phyloP scores from a whole-genome alignment of 2,888 invertebrate genomes.

The Philonicus albiceps region DNA sequence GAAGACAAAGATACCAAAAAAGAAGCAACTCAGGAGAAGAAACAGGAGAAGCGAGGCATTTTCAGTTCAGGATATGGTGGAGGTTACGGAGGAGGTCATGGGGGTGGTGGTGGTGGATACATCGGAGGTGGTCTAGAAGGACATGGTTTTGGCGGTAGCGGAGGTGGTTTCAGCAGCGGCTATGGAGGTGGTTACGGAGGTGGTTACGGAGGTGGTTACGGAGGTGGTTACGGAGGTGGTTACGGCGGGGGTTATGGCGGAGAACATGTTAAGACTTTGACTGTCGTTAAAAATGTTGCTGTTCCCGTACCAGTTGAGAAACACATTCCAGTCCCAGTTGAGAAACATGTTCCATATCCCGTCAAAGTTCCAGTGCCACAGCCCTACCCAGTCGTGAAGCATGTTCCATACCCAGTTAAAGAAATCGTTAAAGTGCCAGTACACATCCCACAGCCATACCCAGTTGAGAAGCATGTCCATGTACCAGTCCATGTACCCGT shows the following conservation, averaged over 20 bases:
- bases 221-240: constrained; percentile 66
- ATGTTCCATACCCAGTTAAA: constrained; percentile 75
- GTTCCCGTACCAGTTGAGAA: constrained; percentile 79
- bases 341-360: constrained; percentile 67
- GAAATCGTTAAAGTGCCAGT: constrained; percentile 78
- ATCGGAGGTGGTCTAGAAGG: constrained; percentile 55
- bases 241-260: constrained; percentile 50
- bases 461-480: constrained; percentile 70
- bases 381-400: constrained; percentile 75
- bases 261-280: constrained; percentile 71
- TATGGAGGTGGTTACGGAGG: constrained; percentile 54
- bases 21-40: constrained; percentile 69
- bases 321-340: constrained; percentile 73
- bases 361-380: constrained; percentile 73
- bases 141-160: constrained; percentile 56
- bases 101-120: constrained; percentile 52
- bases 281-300: constrained; percentile 75
- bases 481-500: constrained; percentile 71
- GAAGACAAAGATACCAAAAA: constrained; percentile 67
- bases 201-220: constrained; percentile 57
- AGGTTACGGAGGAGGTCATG: constrained; percentile 58
- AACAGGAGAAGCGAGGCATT: constrained; percentile 80
- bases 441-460: constrained; percentile 73
- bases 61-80: constrained; percentile 61
- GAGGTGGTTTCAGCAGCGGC: constrained; percentile 52